Conservation (phyloP, 2,888 invertebrate genomes). For the Noctua comes region DNA sequence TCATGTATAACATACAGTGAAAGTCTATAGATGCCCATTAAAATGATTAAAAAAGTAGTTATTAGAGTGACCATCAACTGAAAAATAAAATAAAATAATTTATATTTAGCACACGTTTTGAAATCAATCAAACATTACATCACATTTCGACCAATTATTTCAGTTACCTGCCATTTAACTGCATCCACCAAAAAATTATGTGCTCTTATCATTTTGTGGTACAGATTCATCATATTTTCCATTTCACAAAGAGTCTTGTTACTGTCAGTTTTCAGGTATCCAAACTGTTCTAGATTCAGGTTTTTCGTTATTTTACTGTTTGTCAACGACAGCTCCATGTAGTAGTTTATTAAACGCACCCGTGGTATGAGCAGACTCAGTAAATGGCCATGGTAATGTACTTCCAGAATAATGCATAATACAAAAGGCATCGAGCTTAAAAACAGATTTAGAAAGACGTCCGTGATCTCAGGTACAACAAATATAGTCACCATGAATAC, state of each 20-base stretch:
- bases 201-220: conserved; percentile 76
- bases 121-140: not conserved
- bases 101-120: not conserved
- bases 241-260: conserved; percentile 69
- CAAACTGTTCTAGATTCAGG: conserved; percentile 64
- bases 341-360: conserved; percentile 76
- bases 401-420: conserved; percentile 66
- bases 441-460: not conserved
- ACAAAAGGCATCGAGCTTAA: conserved; percentile 61
- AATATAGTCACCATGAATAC: not conserved
- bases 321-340: conserved; percentile 73
- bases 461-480: not conserved
- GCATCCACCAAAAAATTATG: conserved; percentile 77
- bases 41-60: conserved; percentile 14
- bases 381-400: conserved; percentile 77
- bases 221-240: conserved; percentile 78
- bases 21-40: not conserved
- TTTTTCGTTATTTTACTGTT: conserved; percentile 55
- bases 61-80: conserved; percentile 64
- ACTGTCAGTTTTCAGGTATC: conserved; percentile 58
- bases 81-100: conserved; percentile 12
- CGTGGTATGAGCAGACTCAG: conserved; percentile 76
- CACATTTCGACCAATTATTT: not conserved
- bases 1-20: conserved; percentile 12
- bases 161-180: conserved; percentile 80